Conservation (phyloP, 2,113 vertebrate genomes). For the Etheostoma cragini region DNA sequence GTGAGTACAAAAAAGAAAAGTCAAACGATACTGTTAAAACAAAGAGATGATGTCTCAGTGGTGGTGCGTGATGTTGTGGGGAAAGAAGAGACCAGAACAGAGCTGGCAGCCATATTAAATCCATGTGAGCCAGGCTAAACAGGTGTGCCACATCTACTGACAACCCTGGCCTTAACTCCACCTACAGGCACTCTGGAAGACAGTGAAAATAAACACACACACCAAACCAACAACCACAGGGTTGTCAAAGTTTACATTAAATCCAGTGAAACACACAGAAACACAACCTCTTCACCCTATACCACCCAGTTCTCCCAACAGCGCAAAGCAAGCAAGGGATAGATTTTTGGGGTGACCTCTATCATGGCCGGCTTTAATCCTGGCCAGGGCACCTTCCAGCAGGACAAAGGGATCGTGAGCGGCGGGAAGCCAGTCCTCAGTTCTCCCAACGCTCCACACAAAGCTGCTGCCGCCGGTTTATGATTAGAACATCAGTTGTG, state of each 20-base stretch:
- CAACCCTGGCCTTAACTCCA: too few species aligned
- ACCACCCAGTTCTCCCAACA: slow-evolving; percentile 13
- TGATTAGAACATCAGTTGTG: slow-evolving; percentile 81
- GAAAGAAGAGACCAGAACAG: too few species aligned
- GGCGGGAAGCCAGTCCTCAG: slow-evolving; percentile 77
- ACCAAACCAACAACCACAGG: too few species aligned
- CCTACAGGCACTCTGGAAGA: too few species aligned
- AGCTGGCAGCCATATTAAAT: too few species aligned
- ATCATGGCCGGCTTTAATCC: slow-evolving; percentile 77
- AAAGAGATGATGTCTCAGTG: too few species aligned
- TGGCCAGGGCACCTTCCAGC: slow-evolving; percentile 64
- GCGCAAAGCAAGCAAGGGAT: slow-evolving; percentile 39
- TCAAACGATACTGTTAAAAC: too few species aligned
- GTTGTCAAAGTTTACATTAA: background rate
- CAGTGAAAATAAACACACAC: too few species aligned
- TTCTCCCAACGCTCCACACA: slow-evolving; percentile 70
- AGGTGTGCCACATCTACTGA: too few species aligned
- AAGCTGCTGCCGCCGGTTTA: slow-evolving; percentile 74
- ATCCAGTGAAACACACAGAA: slow-evolving; percentile 2
- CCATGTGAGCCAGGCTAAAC: too few species aligned
- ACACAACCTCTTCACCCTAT: background rate
- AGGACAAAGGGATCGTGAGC: slow-evolving; percentile 75
- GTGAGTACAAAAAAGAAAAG: too few species aligned
- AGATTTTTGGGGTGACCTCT: slow-evolving; percentile 68
- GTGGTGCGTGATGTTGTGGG: too few species aligned